Evolutionary conservation across 2,888 invertebrate species (phyloP).

Genomic region (Drosophila mimica): DNA sequence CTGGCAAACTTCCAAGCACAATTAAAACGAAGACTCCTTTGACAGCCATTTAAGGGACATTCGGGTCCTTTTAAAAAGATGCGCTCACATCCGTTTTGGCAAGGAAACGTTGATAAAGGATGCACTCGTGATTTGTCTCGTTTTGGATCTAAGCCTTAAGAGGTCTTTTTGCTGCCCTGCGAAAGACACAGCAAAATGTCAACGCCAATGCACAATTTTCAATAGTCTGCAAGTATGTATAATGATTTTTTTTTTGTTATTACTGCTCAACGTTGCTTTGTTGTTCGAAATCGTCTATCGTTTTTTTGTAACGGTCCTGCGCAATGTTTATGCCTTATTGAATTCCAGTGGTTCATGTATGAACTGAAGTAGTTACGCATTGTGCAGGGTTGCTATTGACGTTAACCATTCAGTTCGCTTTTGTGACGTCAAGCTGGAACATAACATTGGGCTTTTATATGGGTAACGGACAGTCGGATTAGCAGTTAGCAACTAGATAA

Average conservation of each 20-base stretch:
- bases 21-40: not conserved
- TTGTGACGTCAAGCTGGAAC: not conserved
- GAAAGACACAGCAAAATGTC: not conserved
- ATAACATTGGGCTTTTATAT: not conserved
- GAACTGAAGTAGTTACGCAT: not conserved
- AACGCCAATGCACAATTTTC: conserved; percentile 3
- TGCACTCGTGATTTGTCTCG: not conserved
- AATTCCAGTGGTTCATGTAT: not conserved
- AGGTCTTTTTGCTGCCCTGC: not conserved
- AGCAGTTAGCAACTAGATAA: not conserved
- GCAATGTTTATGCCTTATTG: conserved; percentile 2
- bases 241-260: conserved; percentile 10
- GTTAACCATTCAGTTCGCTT: not conserved
- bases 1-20: not conserved
- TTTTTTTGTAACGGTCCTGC: conserved; percentile 4
- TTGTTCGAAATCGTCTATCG: conserved; percentile 2
- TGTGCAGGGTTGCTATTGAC: not conserved
- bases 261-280: conserved; percentile 10
- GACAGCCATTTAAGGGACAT: not conserved
- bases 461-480: not conserved
- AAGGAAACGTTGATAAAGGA: conserved; percentile 26
- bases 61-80: conserved; percentile 7
- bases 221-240: conserved; percentile 6
- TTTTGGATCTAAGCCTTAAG: not conserved
- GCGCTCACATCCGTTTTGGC: conserved; percentile 22